Percentiles rank a stretch among this genome's conserved stretches.
These are phyloP conservation scores for Ceriagrion tenellum DNA, from an alignment of 2,888 invertebrate species.

Conservation along the genomic window DNA sequence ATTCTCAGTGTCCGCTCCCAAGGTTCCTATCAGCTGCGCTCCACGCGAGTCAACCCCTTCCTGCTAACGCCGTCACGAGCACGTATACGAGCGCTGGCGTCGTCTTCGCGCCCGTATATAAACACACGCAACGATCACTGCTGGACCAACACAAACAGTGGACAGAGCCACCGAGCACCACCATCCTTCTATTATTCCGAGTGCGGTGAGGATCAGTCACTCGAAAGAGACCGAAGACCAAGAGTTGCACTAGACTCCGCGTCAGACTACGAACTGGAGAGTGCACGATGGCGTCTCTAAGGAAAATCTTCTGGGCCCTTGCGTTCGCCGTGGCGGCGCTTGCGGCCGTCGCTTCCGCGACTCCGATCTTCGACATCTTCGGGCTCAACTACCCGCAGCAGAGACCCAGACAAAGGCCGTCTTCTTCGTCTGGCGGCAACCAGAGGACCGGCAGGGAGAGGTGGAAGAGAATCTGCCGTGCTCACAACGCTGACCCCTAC, in stretches of 20 bases:
- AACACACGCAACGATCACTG: background rate
- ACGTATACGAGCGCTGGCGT: slow-evolving; percentile 22
- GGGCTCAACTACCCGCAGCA: background rate
- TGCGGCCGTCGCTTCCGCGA: background rate
- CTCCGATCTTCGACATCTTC: slow-evolving; percentile 48
- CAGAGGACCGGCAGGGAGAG: slow-evolving; percentile 78
- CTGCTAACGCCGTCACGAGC: background rate
- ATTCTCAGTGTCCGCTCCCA: slow-evolving; percentile 9
- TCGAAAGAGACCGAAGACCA: background rate
- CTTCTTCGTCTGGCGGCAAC: background rate
- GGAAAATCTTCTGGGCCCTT: slow-evolving; percentile 36
- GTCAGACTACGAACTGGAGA: background rate
- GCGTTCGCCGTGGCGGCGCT: slow-evolving; percentile 16
- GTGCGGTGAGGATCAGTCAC: background rate
- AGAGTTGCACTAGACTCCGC: background rate
- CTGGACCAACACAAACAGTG: background rate
- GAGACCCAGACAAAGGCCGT: background rate
- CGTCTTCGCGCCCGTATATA: slow-evolving; percentile 23
- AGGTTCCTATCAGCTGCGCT: slow-evolving; percentile 42
- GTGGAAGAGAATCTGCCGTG: slow-evolving; percentile 86
- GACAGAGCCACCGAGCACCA: background rate
- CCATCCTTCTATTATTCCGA: background rate
- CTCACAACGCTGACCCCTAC: slow-evolving; percentile 82
- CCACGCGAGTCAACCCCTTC: slow-evolving; percentile 4
- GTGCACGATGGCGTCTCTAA: background rate